Evolutionary conservation across 2,797 vertebrate species (phyloP).

Genomic region (Avahi laniger): DNA sequence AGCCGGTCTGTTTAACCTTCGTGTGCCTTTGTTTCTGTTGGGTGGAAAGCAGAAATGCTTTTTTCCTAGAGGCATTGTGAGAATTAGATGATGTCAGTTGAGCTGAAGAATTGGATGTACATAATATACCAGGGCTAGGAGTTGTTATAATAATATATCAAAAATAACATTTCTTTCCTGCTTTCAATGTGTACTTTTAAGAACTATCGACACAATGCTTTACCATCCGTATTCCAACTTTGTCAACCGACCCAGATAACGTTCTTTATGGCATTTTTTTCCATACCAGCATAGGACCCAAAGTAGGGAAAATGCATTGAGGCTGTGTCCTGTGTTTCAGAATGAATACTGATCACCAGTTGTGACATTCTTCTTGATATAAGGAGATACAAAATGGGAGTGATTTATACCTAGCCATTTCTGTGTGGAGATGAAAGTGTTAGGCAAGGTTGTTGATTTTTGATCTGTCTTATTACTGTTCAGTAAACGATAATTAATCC

Average conservation of each 20-base stretch:
- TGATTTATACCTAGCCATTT: background rate
- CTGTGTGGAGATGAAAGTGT: background rate
- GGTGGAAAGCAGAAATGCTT: background rate
- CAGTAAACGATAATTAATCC: background rate
- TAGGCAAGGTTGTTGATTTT: background rate
- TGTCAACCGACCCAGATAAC: background rate
- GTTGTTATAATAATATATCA: background rate
- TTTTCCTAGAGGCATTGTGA: background rate
- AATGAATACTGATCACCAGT: fast-evolving
- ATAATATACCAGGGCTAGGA: background rate
- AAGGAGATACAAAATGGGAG: background rate
- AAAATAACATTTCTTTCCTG: background rate
- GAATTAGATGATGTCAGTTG: background rate
- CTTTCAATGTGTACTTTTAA: background rate
- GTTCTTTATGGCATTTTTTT: background rate
- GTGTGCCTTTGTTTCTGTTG: background rate
- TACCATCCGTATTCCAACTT: background rate
- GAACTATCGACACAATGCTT: background rate
- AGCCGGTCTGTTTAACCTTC: background rate
- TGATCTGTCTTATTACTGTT: background rate
- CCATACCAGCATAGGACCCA: fast-evolving
- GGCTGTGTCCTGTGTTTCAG: background rate
- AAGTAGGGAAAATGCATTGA: background rate
- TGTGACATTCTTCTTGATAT: background rate
- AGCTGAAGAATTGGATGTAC: background rate